Evolutionary conservation across 1,140 invertebrate genomes (phyloP), one percentile per base, ranked within the genome.

Genomic region (Euwallacea similis): DNA sequence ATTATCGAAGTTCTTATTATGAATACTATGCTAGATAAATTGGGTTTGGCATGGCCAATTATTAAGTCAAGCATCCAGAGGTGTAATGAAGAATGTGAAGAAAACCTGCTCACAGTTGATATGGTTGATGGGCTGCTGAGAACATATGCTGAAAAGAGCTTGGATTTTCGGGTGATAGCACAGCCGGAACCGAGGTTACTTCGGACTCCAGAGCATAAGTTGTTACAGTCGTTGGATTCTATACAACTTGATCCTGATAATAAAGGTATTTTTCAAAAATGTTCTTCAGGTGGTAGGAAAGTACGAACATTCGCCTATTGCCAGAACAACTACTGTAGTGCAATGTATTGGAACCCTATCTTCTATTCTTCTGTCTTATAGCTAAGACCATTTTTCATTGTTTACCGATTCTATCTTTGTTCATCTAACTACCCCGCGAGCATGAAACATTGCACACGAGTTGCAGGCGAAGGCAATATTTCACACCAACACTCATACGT

Each of bases 1-100:
- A 89, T 93, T 76, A 82, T 93, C 6, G 91, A 93, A 73, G 88
- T 91, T 75, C 81, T 91, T 55, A 76, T 93, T 1, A 92, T 93
- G 90, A 91, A 92, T 75, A 88, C 86, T 0, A 89, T 88, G 78
- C 84, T 92, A 53, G 89, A 91, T 75, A 84, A 85, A 69, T 79
- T 92, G 7, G 81, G 85, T 1, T 84, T 83, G 44, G 86, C 91
- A 7, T 56, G 89, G 15, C 77, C 78, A 7, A 73, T 76, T 6
- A 73, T 85, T 1, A 74, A 78, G 74, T 72, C 9, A 0, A 73
- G 77, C 73, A 76, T 79, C 15, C 21, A 42, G n/a, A 61, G 10
- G 9, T 42, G 50, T 69, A 55, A 72, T 71, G 33, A 64, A 15
- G 0, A 75, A 64, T 78, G 80, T 60, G 77, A 79, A 69, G 77